Evolutionary conservation across 2,797 vertebrate genomes (phyloP).

Genomic region (Ficedula albicollis): DNA sequence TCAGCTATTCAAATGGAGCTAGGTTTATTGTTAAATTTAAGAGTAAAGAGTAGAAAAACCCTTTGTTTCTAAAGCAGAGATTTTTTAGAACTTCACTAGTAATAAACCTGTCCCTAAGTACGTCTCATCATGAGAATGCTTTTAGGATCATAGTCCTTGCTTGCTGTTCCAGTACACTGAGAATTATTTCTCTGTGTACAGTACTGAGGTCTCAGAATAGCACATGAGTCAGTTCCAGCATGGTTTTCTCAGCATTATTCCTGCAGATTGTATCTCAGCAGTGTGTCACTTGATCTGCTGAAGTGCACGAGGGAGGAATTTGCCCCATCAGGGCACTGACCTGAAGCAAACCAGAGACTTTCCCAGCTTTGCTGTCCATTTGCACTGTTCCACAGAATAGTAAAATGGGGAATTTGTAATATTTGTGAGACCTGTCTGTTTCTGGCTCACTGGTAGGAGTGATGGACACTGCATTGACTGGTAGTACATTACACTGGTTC

Average conservation of each 20-base stretch:
- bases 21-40: background rate
- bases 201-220: background rate
- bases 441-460: background rate
- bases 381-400: background rate
- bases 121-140: background rate
- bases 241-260: background rate
- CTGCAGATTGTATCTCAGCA: background rate
- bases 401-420: background rate
- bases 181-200: background rate
- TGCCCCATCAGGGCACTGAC: background rate
- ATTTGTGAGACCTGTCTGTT: background rate
- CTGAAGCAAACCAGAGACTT: background rate
- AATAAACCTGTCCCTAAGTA: background rate
- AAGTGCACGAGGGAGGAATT: background rate
- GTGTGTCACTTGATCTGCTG: background rate
- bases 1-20: background rate
- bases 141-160: background rate
- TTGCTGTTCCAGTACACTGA: background rate
- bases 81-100: background rate
- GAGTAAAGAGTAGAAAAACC: background rate
- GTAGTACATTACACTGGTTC: background rate
- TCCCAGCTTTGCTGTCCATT: background rate
- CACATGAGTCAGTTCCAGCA: conserved; percentile 26
- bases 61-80: background rate
- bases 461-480: background rate